Base-by-base conservation (phyloP, 1,140 invertebrate species). In the Pectinophora gossypiella region DNA sequence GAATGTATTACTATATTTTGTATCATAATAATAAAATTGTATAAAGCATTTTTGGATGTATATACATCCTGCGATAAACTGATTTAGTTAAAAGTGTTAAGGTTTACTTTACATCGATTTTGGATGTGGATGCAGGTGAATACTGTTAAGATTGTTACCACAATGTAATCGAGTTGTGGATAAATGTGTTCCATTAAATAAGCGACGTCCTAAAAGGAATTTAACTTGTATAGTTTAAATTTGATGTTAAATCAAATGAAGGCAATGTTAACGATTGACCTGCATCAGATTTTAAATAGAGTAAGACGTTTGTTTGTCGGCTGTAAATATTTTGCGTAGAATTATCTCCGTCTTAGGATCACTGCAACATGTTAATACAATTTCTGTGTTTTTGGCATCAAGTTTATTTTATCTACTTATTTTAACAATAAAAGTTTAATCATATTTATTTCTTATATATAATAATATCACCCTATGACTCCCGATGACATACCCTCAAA, bases 371-470 rank as follows among this genome's bases (percentile, higher is more conserved):
- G 76, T 85, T 86, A 75, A 79, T 85, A 85, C 60, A 77, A 79
- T 81, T 78, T 79, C 68, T 72, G 69, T 82, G 80, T 85, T 87
- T 76, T 88, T 81, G 70, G 74, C 85, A 85, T 82, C 75, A 76
- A 84, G 77, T 88, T 88, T 85, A 87, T 88, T 88, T 86, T 86
- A 87, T 87, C 83, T 87, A 87, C 85, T 87, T 87, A 85, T 87
- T 86, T 88, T 88, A 82, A 84, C 76, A 81, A 85, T 86, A 86
- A 88, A 85, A 78, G 60, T 75, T 85, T 73, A 73, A 74, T 74
- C 68, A 72, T 63, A 32, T n/a, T n/a, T n/a, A n/a, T n/a, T n/a
- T n/a, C n/a, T n/a, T n/a, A n/a, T n/a, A n/a, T n/a, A n/a, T n/a
- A n/a, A n/a, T n/a, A n/a, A n/a, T n/a, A n/a, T n/a, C n/a, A n/a